phyloP scores from a whole-genome alignment of 2,113 vertebrate genomes.

The Sisor rabdophorus region DNA sequence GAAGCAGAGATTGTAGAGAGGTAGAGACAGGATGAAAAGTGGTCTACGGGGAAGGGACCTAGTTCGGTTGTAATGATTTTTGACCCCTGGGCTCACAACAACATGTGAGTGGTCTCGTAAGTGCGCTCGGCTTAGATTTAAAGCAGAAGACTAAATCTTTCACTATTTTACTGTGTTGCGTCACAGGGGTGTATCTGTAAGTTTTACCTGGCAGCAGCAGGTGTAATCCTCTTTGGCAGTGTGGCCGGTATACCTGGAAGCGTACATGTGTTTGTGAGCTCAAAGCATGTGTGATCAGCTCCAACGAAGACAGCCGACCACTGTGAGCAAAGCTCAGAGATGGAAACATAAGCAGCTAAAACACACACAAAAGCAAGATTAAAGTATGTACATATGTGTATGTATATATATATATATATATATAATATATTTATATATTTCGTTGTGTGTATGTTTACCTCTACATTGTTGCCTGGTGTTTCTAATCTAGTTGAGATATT shows the following conservation, averaged over 20 bases:
- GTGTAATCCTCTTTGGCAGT: slow-evolving; percentile 34
- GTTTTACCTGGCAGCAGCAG: slow-evolving; percentile 50
- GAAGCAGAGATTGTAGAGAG: background rate
- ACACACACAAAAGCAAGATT: background rate
- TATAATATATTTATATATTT: too few species aligned
- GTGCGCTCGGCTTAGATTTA: background rate
- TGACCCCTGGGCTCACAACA: background rate
- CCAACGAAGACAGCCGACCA: slow-evolving; percentile 38
- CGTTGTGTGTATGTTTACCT: slow-evolving; percentile 44
- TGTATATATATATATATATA: background rate
- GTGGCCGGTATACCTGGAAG: slow-evolving; percentile 46
- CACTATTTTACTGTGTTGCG: too few species aligned
- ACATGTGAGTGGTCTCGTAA: too few species aligned
- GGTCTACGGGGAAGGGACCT: slow-evolving; percentile 1
- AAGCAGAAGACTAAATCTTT: too few species aligned
- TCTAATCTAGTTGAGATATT: background rate
- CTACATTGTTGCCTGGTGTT: slow-evolving; percentile 19
- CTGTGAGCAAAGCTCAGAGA: slow-evolving; percentile 33
- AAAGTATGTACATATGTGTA: background rate
- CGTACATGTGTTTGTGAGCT: slow-evolving; percentile 39
- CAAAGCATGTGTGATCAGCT: slow-evolving; percentile 51
- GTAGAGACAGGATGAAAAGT: background rate
- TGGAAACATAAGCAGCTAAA: slow-evolving; percentile 44
- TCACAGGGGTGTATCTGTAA: slow-evolving; percentile 14
- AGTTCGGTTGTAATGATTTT: background rate